Evolutionary conservation across 2,113 vertebrate species (phyloP).

Genomic region (Larimichthys polyactis): DNA sequence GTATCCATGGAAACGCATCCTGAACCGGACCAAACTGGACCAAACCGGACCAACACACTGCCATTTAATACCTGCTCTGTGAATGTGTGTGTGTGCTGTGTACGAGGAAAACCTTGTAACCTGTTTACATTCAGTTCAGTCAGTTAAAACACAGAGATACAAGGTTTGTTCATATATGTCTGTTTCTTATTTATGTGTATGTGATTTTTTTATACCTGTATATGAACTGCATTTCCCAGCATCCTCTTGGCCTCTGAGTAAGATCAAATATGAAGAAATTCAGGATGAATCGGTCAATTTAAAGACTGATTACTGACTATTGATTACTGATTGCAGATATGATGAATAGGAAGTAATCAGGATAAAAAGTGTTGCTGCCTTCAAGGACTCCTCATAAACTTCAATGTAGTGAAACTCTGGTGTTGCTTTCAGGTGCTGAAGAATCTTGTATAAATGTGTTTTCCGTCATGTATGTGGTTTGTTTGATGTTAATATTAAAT

Average conservation of each 20-base stretch:
- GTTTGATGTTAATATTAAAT: neutral
- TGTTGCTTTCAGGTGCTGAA: slow-evolving; percentile 1
- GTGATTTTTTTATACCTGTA: neutral
- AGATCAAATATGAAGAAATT: neutral
- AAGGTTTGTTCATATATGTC: neutral
- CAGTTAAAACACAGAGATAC: neutral
- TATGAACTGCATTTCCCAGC: neutral
- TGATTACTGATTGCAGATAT: neutral
- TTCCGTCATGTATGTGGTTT: neutral
- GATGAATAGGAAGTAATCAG: neutral
- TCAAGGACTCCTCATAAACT: neutral
- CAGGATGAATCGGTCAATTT: too few relatives aligned
- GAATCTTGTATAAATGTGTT: neutral
- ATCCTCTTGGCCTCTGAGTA: neutral
- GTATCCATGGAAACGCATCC: neutral
- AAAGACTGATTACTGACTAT: neutral
- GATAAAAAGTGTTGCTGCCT: neutral
- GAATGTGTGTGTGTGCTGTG: neutral
- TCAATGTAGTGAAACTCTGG: neutral
- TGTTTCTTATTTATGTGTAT: neutral
- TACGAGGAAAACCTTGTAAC: neutral
- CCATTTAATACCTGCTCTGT: slow-evolving; percentile 23
- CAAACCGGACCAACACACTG: neutral
- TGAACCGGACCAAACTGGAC: neutral
- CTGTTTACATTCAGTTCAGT: neutral